Conservation (phyloP, 2,888 invertebrate genomes). For the Scrobipalpa atriplicella region DNA sequence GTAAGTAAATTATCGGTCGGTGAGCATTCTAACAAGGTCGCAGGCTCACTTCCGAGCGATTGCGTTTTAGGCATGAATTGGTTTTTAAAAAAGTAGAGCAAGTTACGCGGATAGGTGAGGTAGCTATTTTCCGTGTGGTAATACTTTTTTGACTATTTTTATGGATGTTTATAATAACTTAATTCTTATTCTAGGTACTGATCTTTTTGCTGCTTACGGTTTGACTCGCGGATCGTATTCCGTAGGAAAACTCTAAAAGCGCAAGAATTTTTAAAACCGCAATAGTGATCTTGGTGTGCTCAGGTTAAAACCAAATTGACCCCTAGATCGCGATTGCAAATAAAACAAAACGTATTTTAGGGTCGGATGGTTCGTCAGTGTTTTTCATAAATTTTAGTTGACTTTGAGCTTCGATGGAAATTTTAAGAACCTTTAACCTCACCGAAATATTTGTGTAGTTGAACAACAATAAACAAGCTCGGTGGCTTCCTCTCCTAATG, state of each 20-base stretch:
- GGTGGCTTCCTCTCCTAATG: slow-evolving; percentile 29
- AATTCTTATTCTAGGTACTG: too few species aligned
- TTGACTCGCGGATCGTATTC: too few species aligned
- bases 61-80: slow-evolving; percentile 7
- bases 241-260: too few species aligned
- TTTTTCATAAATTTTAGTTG: too few species aligned
- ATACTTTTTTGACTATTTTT: background rate
- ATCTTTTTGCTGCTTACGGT: too few species aligned
- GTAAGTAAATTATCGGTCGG: background rate
- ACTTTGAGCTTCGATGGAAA: too few species aligned
- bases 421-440: slow-evolving; percentile 1
- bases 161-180: background rate
- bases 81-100: background rate
- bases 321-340: too few species aligned
- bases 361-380: too few species aligned
- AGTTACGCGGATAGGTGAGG: background rate
- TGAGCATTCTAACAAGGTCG: background rate
- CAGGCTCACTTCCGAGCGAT: slow-evolving; percentile 6
- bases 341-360: too few species aligned
- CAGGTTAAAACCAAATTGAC: too few species aligned
- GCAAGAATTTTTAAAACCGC: too few species aligned
- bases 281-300: too few species aligned
- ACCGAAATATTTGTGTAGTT: slow-evolving; percentile 8
- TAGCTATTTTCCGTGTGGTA: background rate
- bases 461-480: slow-evolving; percentile 28